Base-by-base conservation (phyloP, 64 coral and sea anemone genomes). In the Platygyra sinensis region DNA sequence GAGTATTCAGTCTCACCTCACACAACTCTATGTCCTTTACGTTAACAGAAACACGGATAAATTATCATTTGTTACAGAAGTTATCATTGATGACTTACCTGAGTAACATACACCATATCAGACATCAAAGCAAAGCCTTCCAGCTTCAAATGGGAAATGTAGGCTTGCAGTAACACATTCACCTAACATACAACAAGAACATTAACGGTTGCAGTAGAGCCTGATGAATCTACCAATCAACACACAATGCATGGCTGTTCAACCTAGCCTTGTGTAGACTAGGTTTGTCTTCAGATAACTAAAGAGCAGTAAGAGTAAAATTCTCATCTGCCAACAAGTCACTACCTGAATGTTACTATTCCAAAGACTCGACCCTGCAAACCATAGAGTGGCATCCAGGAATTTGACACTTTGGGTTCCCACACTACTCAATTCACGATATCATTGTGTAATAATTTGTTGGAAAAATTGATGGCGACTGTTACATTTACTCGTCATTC, bases 81-180 rank as follows among this genome's bases (percentile, higher is more conserved):
- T 20, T 20, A 30, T 30, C 52, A 46, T n/a, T 27, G 51, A 22
- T n/a, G 80, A 25, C 32, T 76, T 85, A 98, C 96, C 96, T 98
- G 96, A 38, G 96, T 98, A 46, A 98, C 92, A 31, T 95, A 98
- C 0, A 98, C 96, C 96, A 98, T 98, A 76, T 98, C 96, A 25
- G 93, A 93, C 94, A 95, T 98, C 24, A 98, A 90, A 62, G 89
- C 96, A 93, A 98, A 98, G n/a, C 96, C 96, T 60, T 98, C 96
- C 52, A 98, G 85, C 62, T 88, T 99, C 46, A 99, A 86, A 73
- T 99, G 96, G 60, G 96, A 99, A 38, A 99, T 99, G 27, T 95
- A 99, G 2, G 96, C 94, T 80, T 99, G 96, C 20, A 99, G 79
- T 24, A 99, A 57, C 20, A 99, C 96, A 89, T 99, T 99, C 5